A percentile compares a stretch with the other conserved stretches of the same genome.
These are phyloP conservation scores for Eugnorisma glareosa DNA, from an alignment of 2,888 invertebrate species.

Conservation along the genomic window DNA sequence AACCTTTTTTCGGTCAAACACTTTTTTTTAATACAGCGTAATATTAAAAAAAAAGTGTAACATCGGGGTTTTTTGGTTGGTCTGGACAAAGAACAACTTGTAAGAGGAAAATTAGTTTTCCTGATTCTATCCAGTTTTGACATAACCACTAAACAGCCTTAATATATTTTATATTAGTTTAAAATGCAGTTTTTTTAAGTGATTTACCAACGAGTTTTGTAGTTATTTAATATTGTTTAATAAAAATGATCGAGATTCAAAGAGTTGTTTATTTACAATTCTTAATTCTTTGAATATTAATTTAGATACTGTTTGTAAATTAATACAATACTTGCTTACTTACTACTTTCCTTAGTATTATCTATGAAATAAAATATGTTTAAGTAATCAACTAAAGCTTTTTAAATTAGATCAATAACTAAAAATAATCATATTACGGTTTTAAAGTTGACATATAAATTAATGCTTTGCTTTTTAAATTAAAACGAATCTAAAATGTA, in stretches of 20 bases:
- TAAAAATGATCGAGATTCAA: not conserved
- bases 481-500: not conserved
- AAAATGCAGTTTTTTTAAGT: not conserved
- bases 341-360: not conserved
- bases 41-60: not conserved
- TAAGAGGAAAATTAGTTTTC: conserved; percentile 16
- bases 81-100: not conserved
- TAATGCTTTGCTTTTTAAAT: not conserved
- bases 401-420: not conserved
- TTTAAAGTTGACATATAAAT: not conserved
- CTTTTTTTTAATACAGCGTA: too few relatives aligned
- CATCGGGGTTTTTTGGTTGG: not conserved
- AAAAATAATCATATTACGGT: not conserved
- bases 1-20: too few relatives aligned
- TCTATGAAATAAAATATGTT: not conserved
- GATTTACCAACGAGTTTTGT: not conserved
- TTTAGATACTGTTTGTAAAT: not conserved
- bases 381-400: not conserved
- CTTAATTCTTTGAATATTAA: not conserved
- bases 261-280: not conserved
- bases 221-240: too few relatives aligned
- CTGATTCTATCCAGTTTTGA: conserved; percentile 4
- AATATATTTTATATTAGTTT: not conserved
- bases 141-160: not conserved
- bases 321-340: not conserved